Percentiles rank a stretch among this genome's conserved stretches.
phyloP scores from a whole-genome alignment of 2,888 invertebrate genomes.

The Drosophila sordidapex region DNA sequence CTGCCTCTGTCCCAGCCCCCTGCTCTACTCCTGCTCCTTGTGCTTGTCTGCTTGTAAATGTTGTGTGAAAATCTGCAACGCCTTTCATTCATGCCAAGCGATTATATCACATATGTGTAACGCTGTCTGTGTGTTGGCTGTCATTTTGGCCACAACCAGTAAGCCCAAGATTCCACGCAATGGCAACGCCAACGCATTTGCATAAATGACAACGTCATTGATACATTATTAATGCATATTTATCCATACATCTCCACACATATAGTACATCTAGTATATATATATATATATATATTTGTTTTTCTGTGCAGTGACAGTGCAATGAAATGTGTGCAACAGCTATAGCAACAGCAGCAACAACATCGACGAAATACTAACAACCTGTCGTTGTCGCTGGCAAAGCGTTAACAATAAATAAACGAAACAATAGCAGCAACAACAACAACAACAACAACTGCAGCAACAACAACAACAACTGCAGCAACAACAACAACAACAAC shows the following conservation, averaged over 20 bases:
- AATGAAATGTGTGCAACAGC: slow-evolving; percentile 70
- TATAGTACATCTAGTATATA: not conserved
- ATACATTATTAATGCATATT: slow-evolving; percentile 38
- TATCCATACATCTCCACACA: slow-evolving; percentile 21
- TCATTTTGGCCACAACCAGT: slow-evolving; percentile 69
- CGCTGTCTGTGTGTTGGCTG: slow-evolving; percentile 67
- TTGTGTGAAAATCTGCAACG: slow-evolving; percentile 75
- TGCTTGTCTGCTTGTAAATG: slow-evolving; percentile 37
- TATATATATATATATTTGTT: slow-evolving; percentile 30
- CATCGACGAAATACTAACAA: slow-evolving; percentile 64
- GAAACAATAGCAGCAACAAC: slow-evolving; percentile 54
- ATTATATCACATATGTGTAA: slow-evolving; percentile 65
- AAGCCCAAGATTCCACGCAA: slow-evolving; percentile 44
- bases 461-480: slow-evolving; percentile 37
- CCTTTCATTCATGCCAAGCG: slow-evolving; percentile 75
- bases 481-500: slow-evolving; percentile 59
- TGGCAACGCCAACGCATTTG: slow-evolving; percentile 34
- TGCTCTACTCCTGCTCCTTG: not conserved
- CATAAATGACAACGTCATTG: slow-evolving; percentile 62
- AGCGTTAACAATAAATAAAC: slow-evolving; percentile 79
- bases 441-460: slow-evolving; percentile 38
- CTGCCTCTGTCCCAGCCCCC: not conserved
- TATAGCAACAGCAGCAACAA: slow-evolving; percentile 30
- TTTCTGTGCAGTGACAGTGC: slow-evolving; percentile 58
- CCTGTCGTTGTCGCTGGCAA: slow-evolving; percentile 76